Conservation (phyloP, 2,113 vertebrate species). For the Oxyura jamaicensis region DNA sequence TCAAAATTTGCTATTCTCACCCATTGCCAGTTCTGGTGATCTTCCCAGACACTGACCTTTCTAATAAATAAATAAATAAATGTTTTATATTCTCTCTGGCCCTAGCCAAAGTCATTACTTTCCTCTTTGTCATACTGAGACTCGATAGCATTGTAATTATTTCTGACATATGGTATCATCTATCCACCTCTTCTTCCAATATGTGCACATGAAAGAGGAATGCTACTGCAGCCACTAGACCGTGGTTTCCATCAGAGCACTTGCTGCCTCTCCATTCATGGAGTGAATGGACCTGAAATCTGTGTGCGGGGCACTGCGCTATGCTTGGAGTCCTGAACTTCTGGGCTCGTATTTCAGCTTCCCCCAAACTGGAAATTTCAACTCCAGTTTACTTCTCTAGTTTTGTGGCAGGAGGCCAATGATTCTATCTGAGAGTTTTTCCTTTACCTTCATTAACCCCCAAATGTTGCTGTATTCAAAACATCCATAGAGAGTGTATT, state of each 20-base stretch:
- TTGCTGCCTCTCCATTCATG: neutral
- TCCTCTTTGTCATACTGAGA: slow-evolving; percentile 44
- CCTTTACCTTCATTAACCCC: slow-evolving; percentile 68
- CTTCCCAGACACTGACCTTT: slow-evolving; percentile 35
- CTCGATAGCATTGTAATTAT: slow-evolving; percentile 56
- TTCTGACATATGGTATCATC: slow-evolving; percentile 64
- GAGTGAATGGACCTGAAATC: neutral
- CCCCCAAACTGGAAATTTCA: slow-evolving; percentile 28
- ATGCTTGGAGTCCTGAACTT: neutral
- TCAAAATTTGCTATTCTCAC: neutral
- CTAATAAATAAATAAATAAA: neutral
- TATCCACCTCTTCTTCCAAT: slow-evolving; percentile 41
- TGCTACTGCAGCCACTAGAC: neutral
- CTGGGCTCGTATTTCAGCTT: neutral
- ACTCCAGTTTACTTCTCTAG: slow-evolving; percentile 1
- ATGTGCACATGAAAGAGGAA: slow-evolving; percentile 14
- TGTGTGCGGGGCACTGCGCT: neutral
- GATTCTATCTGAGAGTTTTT: slow-evolving; percentile 47
- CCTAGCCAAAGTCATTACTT: slow-evolving; percentile 54
- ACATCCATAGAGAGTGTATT: slow-evolving; percentile 41
- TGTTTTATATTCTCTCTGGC: slow-evolving; percentile 27
- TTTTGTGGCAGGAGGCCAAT: slow-evolving; percentile 62
- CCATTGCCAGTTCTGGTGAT: slow-evolving; percentile 1
- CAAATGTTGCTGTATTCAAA: slow-evolving; percentile 53
- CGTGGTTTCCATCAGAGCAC: neutral